Evolutionary conservation across 1,140 invertebrate genomes (phyloP).

Genomic region (Ips typographus): DNA sequence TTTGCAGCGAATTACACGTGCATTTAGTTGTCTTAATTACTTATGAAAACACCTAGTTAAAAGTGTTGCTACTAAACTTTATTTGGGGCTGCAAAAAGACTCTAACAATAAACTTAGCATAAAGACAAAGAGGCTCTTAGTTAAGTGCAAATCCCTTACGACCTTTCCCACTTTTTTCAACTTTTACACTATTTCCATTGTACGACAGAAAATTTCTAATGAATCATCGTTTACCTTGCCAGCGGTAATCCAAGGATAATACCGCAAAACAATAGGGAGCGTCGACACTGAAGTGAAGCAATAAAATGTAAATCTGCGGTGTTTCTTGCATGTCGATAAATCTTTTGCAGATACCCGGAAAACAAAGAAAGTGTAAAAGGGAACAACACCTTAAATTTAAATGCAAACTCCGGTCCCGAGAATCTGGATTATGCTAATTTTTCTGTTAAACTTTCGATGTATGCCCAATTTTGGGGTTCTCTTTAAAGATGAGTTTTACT

Average conservation of each 20-base stretch:
- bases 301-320: slow-evolving; percentile 1
- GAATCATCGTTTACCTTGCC: neutral
- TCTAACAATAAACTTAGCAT: too few relatives aligned
- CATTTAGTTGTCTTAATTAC: too few relatives aligned
- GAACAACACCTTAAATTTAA: slow-evolving; percentile 3
- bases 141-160: too few relatives aligned
- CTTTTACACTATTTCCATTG: too few relatives aligned
- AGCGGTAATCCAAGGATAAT: neutral
- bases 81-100: too few relatives aligned
- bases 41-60: too few relatives aligned
- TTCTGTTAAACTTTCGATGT: slow-evolving; percentile 14
- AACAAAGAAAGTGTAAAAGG: neutral
- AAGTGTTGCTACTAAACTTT: too few relatives aligned
- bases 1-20: too few relatives aligned
- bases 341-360: neutral
- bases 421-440: slow-evolving; percentile 8
- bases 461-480: slow-evolving; percentile 6
- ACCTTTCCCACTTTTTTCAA: too few relatives aligned
- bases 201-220: neutral
- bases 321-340: slow-evolving; percentile 5
- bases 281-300: slow-evolving; percentile 1
- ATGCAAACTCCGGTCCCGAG: slow-evolving; percentile 4
- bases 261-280: slow-evolving; percentile 2
- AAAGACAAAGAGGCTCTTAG: too few relatives aligned
- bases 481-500: neutral